phyloP scores from a whole-genome alignment of 2,797 vertebrate genomes.

The Leucoraja ocellata region DNA sequence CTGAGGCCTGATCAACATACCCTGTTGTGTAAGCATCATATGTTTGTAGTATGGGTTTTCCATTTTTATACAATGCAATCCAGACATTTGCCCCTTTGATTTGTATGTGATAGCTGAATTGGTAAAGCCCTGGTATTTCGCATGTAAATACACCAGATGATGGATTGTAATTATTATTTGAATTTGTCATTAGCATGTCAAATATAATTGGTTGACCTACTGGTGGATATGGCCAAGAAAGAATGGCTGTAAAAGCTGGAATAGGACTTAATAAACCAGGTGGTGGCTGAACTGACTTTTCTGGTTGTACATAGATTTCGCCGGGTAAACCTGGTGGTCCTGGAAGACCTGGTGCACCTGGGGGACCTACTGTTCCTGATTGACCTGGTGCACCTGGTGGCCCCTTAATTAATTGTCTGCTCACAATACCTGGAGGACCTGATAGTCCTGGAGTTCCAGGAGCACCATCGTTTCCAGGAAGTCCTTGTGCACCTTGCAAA shows the following conservation, averaged over 20 bases:
- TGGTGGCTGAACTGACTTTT: neutral
- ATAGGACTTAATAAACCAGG: conserved; percentile 52
- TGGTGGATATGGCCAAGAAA: conserved; percentile 78
- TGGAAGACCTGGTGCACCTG: conserved; percentile 72
- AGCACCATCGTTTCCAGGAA: conserved; percentile 77
- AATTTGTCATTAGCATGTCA: conserved; percentile 80
- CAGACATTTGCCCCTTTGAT: conserved; percentile 87
- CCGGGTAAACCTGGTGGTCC: conserved; percentile 85
- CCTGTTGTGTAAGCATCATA: conserved; percentile 92
- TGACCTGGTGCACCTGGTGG: conserved; percentile 75
- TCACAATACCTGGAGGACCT: conserved; percentile 77
- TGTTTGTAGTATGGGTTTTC: conserved; percentile 76
- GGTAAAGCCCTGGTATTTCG: conserved; percentile 82
- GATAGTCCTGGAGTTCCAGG: conserved; percentile 78
- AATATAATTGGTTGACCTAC: conserved; percentile 76
- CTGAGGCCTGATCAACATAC: conserved; percentile 90
- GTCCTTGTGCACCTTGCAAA: conserved; percentile 70
- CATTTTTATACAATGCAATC: conserved; percentile 87
- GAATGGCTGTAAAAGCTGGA: conserved; percentile 84
- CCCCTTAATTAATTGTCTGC: conserved; percentile 74
- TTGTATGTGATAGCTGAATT: conserved; percentile 85
- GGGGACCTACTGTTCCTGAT: conserved; percentile 65
- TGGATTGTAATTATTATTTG: conserved; percentile 82
- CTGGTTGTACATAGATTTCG: conserved; percentile 60
- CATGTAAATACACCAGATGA: conserved; percentile 84